phyloP scores from a whole-genome alignment of 2,888 invertebrate species.

The Hoplodrina blanda region DNA sequence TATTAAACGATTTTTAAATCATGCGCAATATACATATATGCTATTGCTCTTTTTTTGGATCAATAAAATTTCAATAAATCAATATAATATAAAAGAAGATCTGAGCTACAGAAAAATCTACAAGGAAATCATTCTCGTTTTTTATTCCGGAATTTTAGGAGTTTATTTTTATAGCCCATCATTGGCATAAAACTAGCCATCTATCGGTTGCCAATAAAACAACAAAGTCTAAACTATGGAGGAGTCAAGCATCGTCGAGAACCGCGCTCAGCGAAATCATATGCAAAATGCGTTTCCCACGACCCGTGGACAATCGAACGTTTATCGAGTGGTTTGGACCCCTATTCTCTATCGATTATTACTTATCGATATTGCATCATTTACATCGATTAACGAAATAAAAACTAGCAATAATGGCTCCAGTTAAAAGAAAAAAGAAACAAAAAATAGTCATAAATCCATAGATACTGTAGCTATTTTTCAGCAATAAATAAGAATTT shows the following conservation, averaged over 20 bases:
- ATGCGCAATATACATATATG: background rate
- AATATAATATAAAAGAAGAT: background rate
- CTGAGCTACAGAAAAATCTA: conserved; percentile 12
- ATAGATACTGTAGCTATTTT: conserved; percentile 4
- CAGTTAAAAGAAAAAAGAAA: conserved; percentile 15
- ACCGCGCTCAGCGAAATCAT: conserved; percentile 75
- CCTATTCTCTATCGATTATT: conserved; percentile 70
- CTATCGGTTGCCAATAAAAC: conserved; percentile 60
- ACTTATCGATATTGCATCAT: conserved; percentile 54
- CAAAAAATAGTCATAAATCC: conserved; percentile 7
- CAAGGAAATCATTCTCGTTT: conserved; percentile 24
- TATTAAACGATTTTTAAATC: background rate
- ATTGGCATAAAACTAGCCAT: conserved; percentile 51
- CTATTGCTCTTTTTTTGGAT: background rate
- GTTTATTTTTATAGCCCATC: conserved; percentile 56
- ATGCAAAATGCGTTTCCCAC: conserved; percentile 84
- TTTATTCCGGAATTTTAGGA: conserved; percentile 11
- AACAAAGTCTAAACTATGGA: conserved; percentile 56
- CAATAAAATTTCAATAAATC: conserved; percentile 7
- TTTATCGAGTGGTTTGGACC: conserved; percentile 74
- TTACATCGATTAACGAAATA: conserved; percentile 22
- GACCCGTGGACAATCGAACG: conserved; percentile 78
- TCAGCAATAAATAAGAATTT: conserved; percentile 10
- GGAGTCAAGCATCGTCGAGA: conserved; percentile 55
- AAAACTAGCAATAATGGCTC: conserved; percentile 20